Evolutionary conservation across 2,888 invertebrate species (phyloP).

Genomic region (Mystacides longicornis): DNA sequence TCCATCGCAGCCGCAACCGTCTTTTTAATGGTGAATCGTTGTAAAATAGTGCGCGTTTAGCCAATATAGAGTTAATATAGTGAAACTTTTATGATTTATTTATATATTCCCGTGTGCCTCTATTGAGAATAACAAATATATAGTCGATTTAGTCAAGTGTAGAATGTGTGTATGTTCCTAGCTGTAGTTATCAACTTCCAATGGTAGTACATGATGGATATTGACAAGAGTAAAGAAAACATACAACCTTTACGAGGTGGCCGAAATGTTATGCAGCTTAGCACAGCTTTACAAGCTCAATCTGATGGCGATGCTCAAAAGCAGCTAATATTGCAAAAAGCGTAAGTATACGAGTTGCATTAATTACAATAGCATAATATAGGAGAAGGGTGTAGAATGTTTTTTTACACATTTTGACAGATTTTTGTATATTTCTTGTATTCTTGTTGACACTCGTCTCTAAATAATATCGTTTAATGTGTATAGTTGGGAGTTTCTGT

Average conservation of each 20-base stretch:
- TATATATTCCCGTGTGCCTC: background rate
- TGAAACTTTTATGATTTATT: slow-evolving; percentile 9
- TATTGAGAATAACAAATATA: background rate
- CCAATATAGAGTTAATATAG: background rate
- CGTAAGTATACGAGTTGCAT: slow-evolving; percentile 43
- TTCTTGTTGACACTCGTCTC: too few relatives aligned
- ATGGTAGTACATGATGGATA: slow-evolving; percentile 49
- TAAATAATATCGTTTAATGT: too few relatives aligned
- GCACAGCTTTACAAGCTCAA: slow-evolving; percentile 72
- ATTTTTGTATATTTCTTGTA: background rate
- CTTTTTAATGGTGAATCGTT: slow-evolving; percentile 15
- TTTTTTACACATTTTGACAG: slow-evolving; percentile 7
- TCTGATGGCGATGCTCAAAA: slow-evolving; percentile 61
- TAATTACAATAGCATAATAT: slow-evolving; percentile 8
- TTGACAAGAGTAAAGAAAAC: slow-evolving; percentile 83
- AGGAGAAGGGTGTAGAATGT: slow-evolving; percentile 20
- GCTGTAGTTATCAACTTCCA: slow-evolving; percentile 20
- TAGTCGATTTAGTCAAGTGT: slow-evolving; percentile 1
- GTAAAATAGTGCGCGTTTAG: background rate
- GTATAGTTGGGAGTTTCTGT: too few relatives aligned
- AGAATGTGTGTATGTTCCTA: slow-evolving; percentile 2
- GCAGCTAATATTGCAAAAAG: slow-evolving; percentile 60
- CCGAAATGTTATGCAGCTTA: slow-evolving; percentile 70
- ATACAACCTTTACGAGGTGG: slow-evolving; percentile 89
- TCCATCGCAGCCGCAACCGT: slow-evolving; percentile 21